Base-by-base conservation (phyloP, 2,797 vertebrate genomes). In the Tokudaia tokunoshimensis region DNA sequence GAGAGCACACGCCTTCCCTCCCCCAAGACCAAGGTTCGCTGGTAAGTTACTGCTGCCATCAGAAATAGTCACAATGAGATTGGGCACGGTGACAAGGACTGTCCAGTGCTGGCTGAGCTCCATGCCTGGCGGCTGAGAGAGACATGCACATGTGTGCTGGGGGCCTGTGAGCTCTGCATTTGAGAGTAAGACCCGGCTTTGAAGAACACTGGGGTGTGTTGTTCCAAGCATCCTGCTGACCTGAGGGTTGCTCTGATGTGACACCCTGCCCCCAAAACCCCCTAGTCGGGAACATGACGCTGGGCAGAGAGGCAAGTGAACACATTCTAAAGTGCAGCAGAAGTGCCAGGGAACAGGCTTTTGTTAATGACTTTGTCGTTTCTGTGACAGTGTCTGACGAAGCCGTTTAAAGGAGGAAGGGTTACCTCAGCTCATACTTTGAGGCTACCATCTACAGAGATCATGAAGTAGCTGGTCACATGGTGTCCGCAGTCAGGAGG, bases 1-100 rank as follows among this genome's bases (percentile, higher is more conserved):
- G 90, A 96, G 59, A 82, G 63, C 94, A 67, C 4, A 65, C 92
- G 70, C 67, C 98, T 63, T 80, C 89, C 78, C 52, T 31, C 76
- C 76, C 78, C 89, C 24, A 67, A 22, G 50, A 2, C 0, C 95
- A 88, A 59, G 2, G 57, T 84, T 22, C 78, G 96, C 67, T 41
- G 83, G 74, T 86, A 86, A 97, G 89, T 95, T 37, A 74, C 85
- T 67, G 78, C 80, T 92, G 91, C 80, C 31, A 79, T 93, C 92
- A 95, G 91, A 96, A 92, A 76, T 95, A 94, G 75, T 61, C 90
- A 52, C 82, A 63, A n/a, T 29, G 57, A 70, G 1, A 26, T 47
- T 4, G 0, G 0, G 89, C 31, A 1, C 6, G 19, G 31, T 37
- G 95, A 92, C 86, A 44, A 12, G 52, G 2, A 8, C 13, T 10